A percentile compares a stretch with the other conserved stretches of the same genome.
Evolutionary conservation across 2,113 vertebrate genomes (phyloP).

Genomic region (Arizona elegans): DNA sequence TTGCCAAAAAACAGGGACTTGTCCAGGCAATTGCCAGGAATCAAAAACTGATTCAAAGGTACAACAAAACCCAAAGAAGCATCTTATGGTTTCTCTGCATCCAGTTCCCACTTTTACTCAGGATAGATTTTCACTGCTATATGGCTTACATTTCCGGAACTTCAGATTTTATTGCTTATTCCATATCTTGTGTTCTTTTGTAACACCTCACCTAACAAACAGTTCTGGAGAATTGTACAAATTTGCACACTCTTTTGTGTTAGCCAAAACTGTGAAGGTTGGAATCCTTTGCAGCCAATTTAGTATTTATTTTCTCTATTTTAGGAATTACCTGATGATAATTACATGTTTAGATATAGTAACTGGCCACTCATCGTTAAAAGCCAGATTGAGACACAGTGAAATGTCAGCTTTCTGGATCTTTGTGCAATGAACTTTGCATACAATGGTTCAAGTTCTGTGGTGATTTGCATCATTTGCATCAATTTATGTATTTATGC

Average conservation of each 20-base stretch:
- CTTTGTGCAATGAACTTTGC: not conserved
- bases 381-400: not conserved
- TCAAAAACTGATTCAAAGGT: not conserved
- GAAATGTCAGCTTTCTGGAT: not conserved
- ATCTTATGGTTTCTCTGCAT: not conserved
- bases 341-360: not conserved
- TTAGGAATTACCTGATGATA: not conserved
- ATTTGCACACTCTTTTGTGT: not conserved
- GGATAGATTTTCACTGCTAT: not conserved
- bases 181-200: not conserved
- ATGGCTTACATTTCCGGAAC: not conserved
- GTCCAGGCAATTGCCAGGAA: not conserved
- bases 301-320: not conserved
- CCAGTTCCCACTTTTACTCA: not conserved
- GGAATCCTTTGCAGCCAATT: not conserved
- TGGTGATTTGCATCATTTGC: not conserved
- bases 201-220: not conserved
- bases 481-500: not conserved
- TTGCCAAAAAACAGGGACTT: not conserved
- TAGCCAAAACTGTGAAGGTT: not conserved
- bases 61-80: not conserved
- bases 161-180: not conserved
- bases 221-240: not conserved
- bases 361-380: not conserved
- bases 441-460: not conserved